A percentile compares a stretch with the other conserved stretches of the same genome.
Evolutionary conservation across 2,113 vertebrate species (phyloP).

Genomic region (Paradoxurus hermaphroditus): DNA sequence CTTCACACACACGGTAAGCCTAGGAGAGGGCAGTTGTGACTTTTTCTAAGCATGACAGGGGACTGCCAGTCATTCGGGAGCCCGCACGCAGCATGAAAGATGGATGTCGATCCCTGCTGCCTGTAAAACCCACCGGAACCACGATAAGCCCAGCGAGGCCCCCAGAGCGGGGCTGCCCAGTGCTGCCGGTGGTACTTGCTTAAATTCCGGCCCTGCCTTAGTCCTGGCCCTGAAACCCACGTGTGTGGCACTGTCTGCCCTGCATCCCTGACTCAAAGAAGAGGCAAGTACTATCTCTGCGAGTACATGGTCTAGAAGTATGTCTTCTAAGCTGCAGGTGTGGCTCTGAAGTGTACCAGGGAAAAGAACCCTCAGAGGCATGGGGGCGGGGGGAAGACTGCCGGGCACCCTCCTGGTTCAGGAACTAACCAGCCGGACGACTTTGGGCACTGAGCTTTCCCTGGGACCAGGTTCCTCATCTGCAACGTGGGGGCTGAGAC

Average conservation of each 20-base stretch:
- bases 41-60: not conserved
- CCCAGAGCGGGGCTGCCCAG: not conserved
- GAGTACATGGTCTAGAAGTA: not conserved
- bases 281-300: not conserved
- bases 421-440: no score
- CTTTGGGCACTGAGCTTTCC: not conserved
- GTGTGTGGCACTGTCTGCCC: rapidly evolving
- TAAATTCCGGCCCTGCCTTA: rapidly evolving
- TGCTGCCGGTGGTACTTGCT: rapidly evolving
- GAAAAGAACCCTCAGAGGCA: not conserved
- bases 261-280: rapidly evolving
- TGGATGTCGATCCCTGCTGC: rapidly evolving
- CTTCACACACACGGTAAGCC: not conserved
- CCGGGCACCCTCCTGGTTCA: not conserved
- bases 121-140: not conserved
- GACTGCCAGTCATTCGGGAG: no score
- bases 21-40: not conserved
- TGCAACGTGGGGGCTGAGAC: not conserved
- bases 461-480: not conserved
- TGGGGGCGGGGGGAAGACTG: not conserved
- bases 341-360: rapidly evolving
- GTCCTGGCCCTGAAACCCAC: not conserved
- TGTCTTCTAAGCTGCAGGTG: rapidly evolving
- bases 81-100: rapidly evolving
- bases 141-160: not conserved